A percentile compares a stretch with the other conserved stretches of the same genome.
Evolutionary conservation across 2,888 invertebrate species (phyloP).

Genomic region (Osmoderma eremita): DNA sequence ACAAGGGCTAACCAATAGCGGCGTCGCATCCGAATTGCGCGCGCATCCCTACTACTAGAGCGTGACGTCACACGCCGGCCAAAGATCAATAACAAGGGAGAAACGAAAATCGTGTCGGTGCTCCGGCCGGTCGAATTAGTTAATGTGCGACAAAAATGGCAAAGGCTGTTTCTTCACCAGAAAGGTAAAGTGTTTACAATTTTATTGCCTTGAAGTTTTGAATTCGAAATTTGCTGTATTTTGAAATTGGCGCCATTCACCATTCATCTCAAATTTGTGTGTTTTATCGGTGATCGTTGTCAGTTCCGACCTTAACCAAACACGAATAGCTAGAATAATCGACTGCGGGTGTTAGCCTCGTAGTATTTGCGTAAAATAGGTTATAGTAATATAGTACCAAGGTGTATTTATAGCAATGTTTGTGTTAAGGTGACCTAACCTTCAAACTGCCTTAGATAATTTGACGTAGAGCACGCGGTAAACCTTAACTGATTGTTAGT

Average conservation of each 20-base stretch:
- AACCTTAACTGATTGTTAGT: not conserved
- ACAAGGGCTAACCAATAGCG: slow-evolving; percentile 53
- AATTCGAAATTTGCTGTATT: slow-evolving; percentile 22
- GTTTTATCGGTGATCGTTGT: not conserved
- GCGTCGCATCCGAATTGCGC: slow-evolving; percentile 47
- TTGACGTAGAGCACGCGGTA: slow-evolving; percentile 16
- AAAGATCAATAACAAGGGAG: slow-evolving; percentile 57
- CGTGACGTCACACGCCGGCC: slow-evolving; percentile 54
- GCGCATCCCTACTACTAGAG: slow-evolving; percentile 49
- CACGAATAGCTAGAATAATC: not conserved
- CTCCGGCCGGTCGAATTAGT: slow-evolving; percentile 56
- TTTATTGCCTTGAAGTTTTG: slow-evolving; percentile 39
- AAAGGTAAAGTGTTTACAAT: slow-evolving; percentile 64
- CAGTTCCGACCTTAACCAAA: too few species aligned
- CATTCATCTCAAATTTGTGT: slow-evolving; percentile 31
- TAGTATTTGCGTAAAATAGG: slow-evolving; percentile 12
- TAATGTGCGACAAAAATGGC: slow-evolving; percentile 78
- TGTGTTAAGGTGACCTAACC: not conserved
- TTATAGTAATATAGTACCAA: slow-evolving; percentile 2
- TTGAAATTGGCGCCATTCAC: slow-evolving; percentile 47
- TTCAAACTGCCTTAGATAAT: slow-evolving; percentile 13
- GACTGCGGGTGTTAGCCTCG: not conserved
- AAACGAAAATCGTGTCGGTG: slow-evolving; percentile 58
- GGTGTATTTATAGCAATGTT: not conserved
- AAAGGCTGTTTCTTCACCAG: slow-evolving; percentile 76